Evolutionary conservation across 2,888 invertebrate species (phyloP).

Genomic region (Thymelicus lineola): DNA sequence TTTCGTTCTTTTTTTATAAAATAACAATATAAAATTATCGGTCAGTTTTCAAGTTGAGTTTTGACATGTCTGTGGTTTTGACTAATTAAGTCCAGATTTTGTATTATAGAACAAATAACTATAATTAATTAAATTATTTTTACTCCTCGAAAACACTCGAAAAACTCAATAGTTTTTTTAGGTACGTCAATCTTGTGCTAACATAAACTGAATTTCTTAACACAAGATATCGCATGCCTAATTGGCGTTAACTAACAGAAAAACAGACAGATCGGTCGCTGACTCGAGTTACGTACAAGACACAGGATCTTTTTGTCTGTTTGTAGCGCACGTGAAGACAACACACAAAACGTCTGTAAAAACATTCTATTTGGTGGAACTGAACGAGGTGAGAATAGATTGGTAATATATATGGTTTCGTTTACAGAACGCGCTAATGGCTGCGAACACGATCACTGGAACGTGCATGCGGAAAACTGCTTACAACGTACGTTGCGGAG

Average conservation of each 20-base stretch:
- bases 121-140: no score
- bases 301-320: constrained; percentile 1
- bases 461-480: constrained; percentile 1
- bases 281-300: neutral
- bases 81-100: no score
- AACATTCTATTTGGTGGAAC: constrained; percentile 27
- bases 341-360: constrained; percentile 25
- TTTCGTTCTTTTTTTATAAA: no score
- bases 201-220: constrained; percentile 1
- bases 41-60: no score
- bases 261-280: neutral
- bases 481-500: neutral
- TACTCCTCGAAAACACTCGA: no score
- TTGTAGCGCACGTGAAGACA: constrained; percentile 5
- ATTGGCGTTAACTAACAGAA: constrained; percentile 1
- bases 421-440: constrained; percentile 42
- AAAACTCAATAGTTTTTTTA: no score
- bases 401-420: constrained; percentile 41
- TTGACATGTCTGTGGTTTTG: no score
- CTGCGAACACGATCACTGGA: constrained; percentile 22
- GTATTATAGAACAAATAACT: no score
- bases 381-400: constrained; percentile 27
- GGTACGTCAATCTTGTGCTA: neutral
- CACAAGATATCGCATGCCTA: constrained; percentile 11
- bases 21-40: no score